phyloP scores from a whole-genome alignment of 2,888 invertebrate genomes.

The Strigamia crassipes region DNA sequence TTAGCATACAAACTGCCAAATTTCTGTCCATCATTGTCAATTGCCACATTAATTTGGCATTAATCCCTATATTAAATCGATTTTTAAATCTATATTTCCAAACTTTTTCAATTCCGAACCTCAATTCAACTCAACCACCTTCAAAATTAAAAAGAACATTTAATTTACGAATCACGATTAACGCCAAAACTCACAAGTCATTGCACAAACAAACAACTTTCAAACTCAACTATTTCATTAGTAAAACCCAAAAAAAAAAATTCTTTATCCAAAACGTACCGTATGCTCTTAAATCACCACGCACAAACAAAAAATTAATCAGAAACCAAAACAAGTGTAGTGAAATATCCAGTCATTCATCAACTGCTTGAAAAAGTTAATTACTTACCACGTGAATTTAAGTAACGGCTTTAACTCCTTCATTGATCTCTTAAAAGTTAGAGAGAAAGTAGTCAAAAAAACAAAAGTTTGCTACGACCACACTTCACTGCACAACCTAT shows the following conservation, averaged over 20 bases:
- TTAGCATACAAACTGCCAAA: slow-evolving; percentile 6
- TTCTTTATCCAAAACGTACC: background rate
- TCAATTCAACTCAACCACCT: background rate
- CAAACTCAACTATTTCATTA: background rate
- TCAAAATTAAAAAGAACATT: background rate
- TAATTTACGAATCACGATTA: background rate
- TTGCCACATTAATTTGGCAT: slow-evolving; percentile 23
- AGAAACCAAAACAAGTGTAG: background rate
- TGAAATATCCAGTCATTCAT: slow-evolving; percentile 19
- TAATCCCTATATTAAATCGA: background rate
- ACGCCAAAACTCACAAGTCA: background rate
- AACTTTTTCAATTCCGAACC: background rate
- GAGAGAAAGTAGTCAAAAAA: background rate
- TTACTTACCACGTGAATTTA: slow-evolving; percentile 38
- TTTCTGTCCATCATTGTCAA: slow-evolving; percentile 29
- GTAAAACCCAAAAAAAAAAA: background rate
- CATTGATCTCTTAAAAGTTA: slow-evolving; percentile 13
- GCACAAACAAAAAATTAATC: too few species aligned
- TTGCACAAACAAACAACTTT: background rate
- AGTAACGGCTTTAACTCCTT: slow-evolving; percentile 2
- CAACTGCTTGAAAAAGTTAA: slow-evolving; percentile 19
- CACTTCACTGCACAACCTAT: background rate
- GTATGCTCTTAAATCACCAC: background rate
- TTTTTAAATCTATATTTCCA: background rate
- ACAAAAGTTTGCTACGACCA: too few species aligned